Percentiles rank a stretch among this genome's conserved stretches.
Evolutionary conservation across 1,140 invertebrate genomes (phyloP).

Genomic region (Camponotus pennsylvanicus): DNA sequence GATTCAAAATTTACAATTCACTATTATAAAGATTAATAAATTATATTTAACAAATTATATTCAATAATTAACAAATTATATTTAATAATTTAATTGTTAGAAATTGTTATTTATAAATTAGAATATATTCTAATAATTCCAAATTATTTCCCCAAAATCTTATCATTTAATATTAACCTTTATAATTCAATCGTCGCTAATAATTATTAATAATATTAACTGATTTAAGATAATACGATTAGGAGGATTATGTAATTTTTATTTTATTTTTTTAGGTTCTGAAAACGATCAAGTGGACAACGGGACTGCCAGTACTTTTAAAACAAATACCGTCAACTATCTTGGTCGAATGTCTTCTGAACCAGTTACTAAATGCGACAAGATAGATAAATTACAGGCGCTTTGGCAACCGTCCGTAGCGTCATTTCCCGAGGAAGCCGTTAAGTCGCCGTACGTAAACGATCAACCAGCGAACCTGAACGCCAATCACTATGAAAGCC

Average conservation of each 20-base stretch:
- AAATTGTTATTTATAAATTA: neutral
- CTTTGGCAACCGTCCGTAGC: constrained; percentile 80
- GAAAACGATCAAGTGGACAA: constrained; percentile 51
- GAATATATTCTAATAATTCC: neutral
- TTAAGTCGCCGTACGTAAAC: constrained; percentile 81
- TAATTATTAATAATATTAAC: neutral
- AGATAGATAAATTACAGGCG: constrained; percentile 83
- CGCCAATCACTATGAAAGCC: constrained; percentile 85
- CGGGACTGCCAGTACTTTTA: neutral
- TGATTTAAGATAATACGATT: neutral
- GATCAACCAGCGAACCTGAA: constrained; percentile 74
- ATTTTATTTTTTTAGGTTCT: constrained; percentile 53
- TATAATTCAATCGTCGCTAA: neutral
- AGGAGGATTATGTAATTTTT: neutral
- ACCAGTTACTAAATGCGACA: constrained; percentile 82
- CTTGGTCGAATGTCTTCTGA: constrained; percentile 81
- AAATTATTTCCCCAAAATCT: neutral
- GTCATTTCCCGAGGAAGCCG: constrained; percentile 70
- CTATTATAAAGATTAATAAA: too few species aligned
- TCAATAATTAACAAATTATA: neutral
- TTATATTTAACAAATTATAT: too few species aligned
- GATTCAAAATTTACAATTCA: neutral
- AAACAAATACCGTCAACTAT: constrained; percentile 82
- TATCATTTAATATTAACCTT: neutral
- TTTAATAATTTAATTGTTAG: neutral